Percentiles rank a stretch among this genome's conserved stretches.
Evolutionary conservation across 2,888 invertebrate genomes (phyloP).

Genomic region (Pseudolycoriella hygida): DNA sequence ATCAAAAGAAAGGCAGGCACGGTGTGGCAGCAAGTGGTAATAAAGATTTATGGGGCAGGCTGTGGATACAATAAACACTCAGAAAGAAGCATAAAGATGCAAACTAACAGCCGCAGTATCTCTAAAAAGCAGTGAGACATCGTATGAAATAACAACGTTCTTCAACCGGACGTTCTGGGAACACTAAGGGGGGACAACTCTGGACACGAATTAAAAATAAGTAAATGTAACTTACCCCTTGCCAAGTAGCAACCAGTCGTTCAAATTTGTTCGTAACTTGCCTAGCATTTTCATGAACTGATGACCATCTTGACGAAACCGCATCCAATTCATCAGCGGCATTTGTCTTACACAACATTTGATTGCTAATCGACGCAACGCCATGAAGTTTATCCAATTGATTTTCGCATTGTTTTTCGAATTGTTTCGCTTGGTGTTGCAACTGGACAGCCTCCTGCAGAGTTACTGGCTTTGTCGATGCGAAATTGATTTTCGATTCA

Average conservation of each 20-base stretch:
- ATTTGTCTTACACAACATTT: constrained; percentile 54
- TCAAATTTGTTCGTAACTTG: constrained; percentile 65
- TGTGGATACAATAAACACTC: too few species aligned
- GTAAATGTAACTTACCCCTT: constrained; percentile 15
- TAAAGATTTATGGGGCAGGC: too few species aligned
- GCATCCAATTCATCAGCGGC: constrained; percentile 74
- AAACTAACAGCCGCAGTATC: too few species aligned
- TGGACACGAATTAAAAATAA: too few species aligned
- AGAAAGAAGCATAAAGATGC: too few species aligned
- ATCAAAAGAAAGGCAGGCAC: too few species aligned
- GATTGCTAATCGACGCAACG: constrained; percentile 53
- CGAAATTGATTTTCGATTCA: constrained; percentile 52
- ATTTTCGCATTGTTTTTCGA: constrained; percentile 61
- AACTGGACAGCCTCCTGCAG: constrained; percentile 67
- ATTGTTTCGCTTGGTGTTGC: constrained; percentile 49
- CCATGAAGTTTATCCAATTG: constrained; percentile 57
- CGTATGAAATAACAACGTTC: too few species aligned
- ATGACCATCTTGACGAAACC: constrained; percentile 67
- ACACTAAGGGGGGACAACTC: too few species aligned
- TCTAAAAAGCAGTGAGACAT: too few species aligned
- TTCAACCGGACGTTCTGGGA: too few species aligned
- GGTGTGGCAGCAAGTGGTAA: too few species aligned
- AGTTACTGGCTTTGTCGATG: constrained; percentile 49
- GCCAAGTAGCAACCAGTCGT: constrained; percentile 63
- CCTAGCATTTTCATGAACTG: constrained; percentile 60